Conservation (phyloP, 2,888 invertebrate species). For the Orthosia gracilis region DNA sequence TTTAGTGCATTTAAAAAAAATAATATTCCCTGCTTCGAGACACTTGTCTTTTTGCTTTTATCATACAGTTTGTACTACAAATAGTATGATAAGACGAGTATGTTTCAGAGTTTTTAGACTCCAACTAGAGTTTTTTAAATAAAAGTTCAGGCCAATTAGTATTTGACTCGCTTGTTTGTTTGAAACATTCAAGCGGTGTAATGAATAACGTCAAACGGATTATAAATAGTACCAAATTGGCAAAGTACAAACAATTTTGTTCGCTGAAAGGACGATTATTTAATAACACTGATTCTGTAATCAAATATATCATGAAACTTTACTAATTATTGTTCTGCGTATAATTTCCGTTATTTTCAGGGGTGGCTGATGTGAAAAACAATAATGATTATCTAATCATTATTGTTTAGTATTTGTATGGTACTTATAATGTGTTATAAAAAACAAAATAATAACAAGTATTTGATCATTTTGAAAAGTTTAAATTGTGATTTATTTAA, state of each 20-base stretch:
- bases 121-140: background rate
- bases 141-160: constrained; percentile 21
- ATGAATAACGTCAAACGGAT: constrained; percentile 10
- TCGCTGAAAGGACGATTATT: constrained; percentile 13
- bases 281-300: constrained; percentile 4
- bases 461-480: background rate
- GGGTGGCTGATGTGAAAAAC: background rate
- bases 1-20: background rate
- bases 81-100: background rate
- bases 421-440: background rate
- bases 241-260: background rate
- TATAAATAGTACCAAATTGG: constrained; percentile 5
- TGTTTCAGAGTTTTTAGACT: background rate
- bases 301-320: constrained; percentile 1
- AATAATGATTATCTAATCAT: too few species aligned
- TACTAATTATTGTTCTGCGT: constrained; percentile 7
- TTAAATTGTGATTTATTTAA: too few species aligned
- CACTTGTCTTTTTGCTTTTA: background rate
- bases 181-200: constrained; percentile 10
- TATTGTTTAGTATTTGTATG: too few species aligned
- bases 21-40: background rate
- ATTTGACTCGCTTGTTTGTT: background rate
- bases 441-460: background rate
- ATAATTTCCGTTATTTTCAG: background rate
- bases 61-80: background rate